Evolutionary conservation across 2,113 vertebrate genomes (phyloP).

Genomic region (Lamprotornis superbus): DNA sequence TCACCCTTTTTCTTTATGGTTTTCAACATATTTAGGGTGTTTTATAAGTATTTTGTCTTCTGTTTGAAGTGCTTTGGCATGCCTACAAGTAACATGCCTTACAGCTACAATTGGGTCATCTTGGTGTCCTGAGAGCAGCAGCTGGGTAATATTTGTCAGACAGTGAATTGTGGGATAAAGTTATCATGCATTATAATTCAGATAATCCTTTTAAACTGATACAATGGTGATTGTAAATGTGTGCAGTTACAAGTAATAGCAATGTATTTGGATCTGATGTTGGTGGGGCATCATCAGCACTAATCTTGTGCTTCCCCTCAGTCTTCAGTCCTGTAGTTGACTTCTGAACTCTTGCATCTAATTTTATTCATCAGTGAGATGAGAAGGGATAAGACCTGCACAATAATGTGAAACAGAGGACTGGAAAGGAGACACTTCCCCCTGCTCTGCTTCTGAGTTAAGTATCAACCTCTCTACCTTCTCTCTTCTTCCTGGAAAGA

Average conservation of each 20-base stretch:
- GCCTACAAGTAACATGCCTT: not conserved
- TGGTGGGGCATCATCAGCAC: not conserved
- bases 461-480: accelerated
- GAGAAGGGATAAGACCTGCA: not conserved
- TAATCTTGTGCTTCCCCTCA: not conserved
- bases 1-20: not conserved
- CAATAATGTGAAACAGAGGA: not conserved
- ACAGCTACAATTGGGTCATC: not conserved
- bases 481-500: not conserved
- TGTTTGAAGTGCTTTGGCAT: not conserved
- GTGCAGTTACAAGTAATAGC: not conserved
- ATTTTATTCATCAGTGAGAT: not conserved
- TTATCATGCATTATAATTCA: not conserved
- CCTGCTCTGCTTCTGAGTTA: not conserved
- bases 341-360: not conserved
- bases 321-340: not conserved
- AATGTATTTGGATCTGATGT: not conserved
- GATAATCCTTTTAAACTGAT: not conserved
- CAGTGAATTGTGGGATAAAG: not conserved
- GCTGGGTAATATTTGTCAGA: not conserved
- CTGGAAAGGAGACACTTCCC: not conserved
- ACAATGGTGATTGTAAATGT: not conserved
- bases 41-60: not conserved
- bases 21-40: not conserved
- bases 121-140: not conserved